Conservation (phyloP, 2,113 vertebrate species). For the Chinchilla lanigera region DNA sequence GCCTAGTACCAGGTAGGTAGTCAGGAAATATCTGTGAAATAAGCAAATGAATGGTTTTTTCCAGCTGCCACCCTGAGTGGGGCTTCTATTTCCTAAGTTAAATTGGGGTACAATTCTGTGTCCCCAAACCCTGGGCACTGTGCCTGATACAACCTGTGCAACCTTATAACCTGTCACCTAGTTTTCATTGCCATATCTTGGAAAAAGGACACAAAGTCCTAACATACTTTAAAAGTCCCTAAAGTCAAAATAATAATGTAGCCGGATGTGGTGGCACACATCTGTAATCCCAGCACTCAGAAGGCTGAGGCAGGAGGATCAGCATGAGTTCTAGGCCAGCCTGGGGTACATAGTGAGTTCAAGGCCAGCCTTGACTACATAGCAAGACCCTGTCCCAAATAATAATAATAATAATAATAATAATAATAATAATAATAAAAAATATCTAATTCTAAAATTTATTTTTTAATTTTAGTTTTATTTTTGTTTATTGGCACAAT, state of each 20-base stretch:
- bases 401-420: background rate
- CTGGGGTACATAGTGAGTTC: background rate
- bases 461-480: background rate
- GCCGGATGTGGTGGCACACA: background rate
- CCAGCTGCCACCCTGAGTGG: background rate
- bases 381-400: background rate
- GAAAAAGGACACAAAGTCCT: background rate
- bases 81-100: background rate
- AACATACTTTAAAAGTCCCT: background rate
- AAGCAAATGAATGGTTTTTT: background rate
- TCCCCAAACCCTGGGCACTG: background rate
- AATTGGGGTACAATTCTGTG: background rate
- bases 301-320: background rate
- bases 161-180: background rate
- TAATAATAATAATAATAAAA: background rate
- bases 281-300: background rate
- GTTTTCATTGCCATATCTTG: constrained; percentile 21
- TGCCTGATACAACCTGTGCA: background rate
- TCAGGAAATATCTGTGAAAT: background rate
- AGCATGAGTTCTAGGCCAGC: background rate
- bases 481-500: background rate
- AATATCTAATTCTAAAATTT: background rate
- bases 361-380: background rate
- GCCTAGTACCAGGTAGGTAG: background rate
- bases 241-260: constrained; percentile 38